Evolutionary conservation across 2,797 vertebrate genomes (phyloP), one percentile per base, ranked within the genome.

Genomic region (Mionectes olivaceus): DNA sequence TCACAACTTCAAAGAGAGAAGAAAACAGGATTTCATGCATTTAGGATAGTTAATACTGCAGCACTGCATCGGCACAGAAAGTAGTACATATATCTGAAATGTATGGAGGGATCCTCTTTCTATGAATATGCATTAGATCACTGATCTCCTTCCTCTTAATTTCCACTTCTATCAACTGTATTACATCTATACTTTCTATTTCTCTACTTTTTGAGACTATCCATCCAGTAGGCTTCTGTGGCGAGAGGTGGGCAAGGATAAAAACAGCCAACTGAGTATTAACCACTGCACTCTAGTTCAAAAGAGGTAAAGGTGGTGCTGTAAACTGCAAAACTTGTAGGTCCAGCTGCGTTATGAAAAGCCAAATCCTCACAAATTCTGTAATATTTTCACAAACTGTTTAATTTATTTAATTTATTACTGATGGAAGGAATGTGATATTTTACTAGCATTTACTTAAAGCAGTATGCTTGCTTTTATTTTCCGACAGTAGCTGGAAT

Each of bases 361-460:
- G 59, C 0, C 49, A 89, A 41, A 94, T 56, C 64, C 37, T 93
- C 64, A 24, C 53, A 96, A 89, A 91, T 60, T 89, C 49, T 39
- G 79, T 68, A 91, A 91, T 83, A 91, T 91, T 94, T 93, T 86
- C 57, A 87, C 50, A 74, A 83, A 53, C 32, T 35, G 5, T 69
- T 90, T 84, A 69, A 88, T 88, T 96, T 93, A 85, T 69, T 90
- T 84, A 69, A 88, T 88, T 96, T 93, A 85, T 96, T 86, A 47
- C 73, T 78, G 28, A 81, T 55, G 57, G 83, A 94, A 93, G 57
- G 89, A 94, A 95, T 81, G 76, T 83, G 91, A 69, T 88, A 47
- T 94, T 96, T 94, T 94, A 91, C 47, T 88, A 88, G 57, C 25
- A 71, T 96, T 95, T 93, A 65, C 79, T 83, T 83, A 68, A 70